Base-by-base conservation (phyloP, 2,888 invertebrate species). In the Drosophila tripunctata region DNA sequence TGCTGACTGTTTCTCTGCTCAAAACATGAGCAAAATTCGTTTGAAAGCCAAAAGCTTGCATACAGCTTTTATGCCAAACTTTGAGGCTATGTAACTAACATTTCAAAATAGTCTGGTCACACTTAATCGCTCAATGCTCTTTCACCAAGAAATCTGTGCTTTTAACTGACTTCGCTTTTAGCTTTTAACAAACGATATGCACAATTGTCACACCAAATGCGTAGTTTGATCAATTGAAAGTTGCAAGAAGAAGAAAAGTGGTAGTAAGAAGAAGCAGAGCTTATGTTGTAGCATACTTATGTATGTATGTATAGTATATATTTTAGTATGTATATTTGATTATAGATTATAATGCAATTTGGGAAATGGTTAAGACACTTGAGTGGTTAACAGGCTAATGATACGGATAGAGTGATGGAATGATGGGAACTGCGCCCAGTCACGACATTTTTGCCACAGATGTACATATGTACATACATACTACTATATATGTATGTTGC, bases 401-500 rank as follows among this genome's bases (percentile, higher is more conserved):
- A 24, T 33, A 48, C 22, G 19, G 1, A 12, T 17, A 6, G 15
- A 30, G 33, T 10, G n/a, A 19, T 30, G 19, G 36, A 17, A 22
- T 19, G 30, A 30, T 27, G 44, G 27, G 50, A 63, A 69, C 70
- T 68, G 64, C 68, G 56, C 51, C 60, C 55, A 70, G 72, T 72
- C 72, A 70, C 70, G 73, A 72, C 60, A 70, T 50, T 69, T n/a
- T 15, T 19, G 14, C 36, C 36, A 38, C 30, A 45, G 30, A 31
- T 45, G 31, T 12, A 2, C 4, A 17, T 3, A 27, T 14, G 10
- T 24, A 15, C 14, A 15, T n/a, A n/a, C n/a, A 15, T 1, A 4
- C 6, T 8, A 2, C 30, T 17, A 27, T 19, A 10, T 14, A 48
- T 7, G 15, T n/a, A 31, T 12, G 8, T 30, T n/a, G n/a, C n/a